A percentile compares a stretch with the other conserved stretches of the same genome.
These are phyloP conservation scores for Conus ventricosus DNA, from an alignment of 1,140 invertebrate genomes.

Conservation along the genomic window DNA sequence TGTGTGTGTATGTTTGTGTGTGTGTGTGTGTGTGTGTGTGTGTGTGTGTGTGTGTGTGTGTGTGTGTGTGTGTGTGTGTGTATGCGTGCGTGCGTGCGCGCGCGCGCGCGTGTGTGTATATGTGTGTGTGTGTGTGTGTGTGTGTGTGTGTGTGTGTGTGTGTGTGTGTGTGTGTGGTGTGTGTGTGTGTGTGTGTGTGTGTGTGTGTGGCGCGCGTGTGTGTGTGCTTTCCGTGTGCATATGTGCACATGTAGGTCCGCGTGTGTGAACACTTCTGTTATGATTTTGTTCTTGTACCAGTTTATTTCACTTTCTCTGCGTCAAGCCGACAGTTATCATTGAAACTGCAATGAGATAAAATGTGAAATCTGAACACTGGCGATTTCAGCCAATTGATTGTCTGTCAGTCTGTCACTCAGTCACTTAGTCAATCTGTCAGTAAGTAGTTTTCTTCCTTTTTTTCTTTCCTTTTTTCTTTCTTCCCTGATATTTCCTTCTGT, in stretches of 20 bases:
- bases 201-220: slow-evolving; percentile 24
- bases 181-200: slow-evolving; percentile 21
- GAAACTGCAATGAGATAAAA: too few species aligned
- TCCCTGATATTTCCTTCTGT: too few species aligned
- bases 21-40: slow-evolving; percentile 17
- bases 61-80: slow-evolving; percentile 27
- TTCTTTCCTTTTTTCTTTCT: too few species aligned
- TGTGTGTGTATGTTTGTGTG: too few species aligned
- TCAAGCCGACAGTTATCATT: too few species aligned
- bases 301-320: too few species aligned
- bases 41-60: slow-evolving; percentile 37
- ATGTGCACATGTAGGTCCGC: slow-evolving; percentile 14
- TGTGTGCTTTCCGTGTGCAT: slow-evolving; percentile 23
- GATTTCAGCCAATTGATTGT: too few species aligned
- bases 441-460: too few species aligned
- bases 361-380: too few species aligned
- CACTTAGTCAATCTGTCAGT: too few species aligned
- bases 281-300: too few species aligned
- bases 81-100: neutral
- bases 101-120: slow-evolving; percentile 19
- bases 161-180: slow-evolving; percentile 32
- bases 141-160: slow-evolving; percentile 29
- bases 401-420: too few species aligned
- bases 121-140: slow-evolving; percentile 15
- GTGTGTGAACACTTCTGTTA: neutral